phyloP scores from a whole-genome alignment of 2,888 invertebrate genomes.

The Drosophila atripex region DNA sequence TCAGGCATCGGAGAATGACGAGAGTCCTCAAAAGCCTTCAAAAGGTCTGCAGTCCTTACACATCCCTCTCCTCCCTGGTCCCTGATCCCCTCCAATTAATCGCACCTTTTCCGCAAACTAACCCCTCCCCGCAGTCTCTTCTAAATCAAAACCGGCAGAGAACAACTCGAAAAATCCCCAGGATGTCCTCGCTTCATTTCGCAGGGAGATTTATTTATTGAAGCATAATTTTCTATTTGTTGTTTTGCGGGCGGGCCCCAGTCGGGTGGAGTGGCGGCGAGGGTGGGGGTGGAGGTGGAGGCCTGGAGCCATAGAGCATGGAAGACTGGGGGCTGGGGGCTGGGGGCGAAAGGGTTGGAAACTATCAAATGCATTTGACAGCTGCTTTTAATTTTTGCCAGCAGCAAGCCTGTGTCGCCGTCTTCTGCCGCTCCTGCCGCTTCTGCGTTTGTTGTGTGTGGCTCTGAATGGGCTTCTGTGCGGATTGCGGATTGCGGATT shows the following conservation, averaged over 20 bases:
- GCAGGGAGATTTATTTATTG: slow-evolving; percentile 67
- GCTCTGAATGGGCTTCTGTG: slow-evolving; percentile 32
- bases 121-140: neutral
- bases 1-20: too few relatives aligned
- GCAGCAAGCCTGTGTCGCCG: slow-evolving; percentile 19
- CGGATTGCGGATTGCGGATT: slow-evolving; percentile 15
- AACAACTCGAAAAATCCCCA: slow-evolving; percentile 58
- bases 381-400: slow-evolving; percentile 64
- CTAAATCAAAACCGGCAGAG: slow-evolving; percentile 57
- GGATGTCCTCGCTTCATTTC: slow-evolving; percentile 31
- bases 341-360: slow-evolving; percentile 39
- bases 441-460: slow-evolving; percentile 26
- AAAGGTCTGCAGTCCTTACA: too few relatives aligned
- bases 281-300: neutral
- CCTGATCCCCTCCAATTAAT: slow-evolving; percentile 74
- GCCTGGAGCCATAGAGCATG: neutral
- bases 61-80: neutral
- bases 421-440: slow-evolving; percentile 8
- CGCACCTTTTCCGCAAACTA: slow-evolving; percentile 72
- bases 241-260: slow-evolving; percentile 31
- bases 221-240: slow-evolving; percentile 71
- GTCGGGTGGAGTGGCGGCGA: neutral
- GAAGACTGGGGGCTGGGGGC: neutral
- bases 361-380: slow-evolving; percentile 76
- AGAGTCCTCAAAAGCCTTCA: neutral